Evolutionary conservation across 1,140 invertebrate genomes (phyloP), one percentile per base, ranked within the genome.

Genomic region (Pomacea maculata): DNA sequence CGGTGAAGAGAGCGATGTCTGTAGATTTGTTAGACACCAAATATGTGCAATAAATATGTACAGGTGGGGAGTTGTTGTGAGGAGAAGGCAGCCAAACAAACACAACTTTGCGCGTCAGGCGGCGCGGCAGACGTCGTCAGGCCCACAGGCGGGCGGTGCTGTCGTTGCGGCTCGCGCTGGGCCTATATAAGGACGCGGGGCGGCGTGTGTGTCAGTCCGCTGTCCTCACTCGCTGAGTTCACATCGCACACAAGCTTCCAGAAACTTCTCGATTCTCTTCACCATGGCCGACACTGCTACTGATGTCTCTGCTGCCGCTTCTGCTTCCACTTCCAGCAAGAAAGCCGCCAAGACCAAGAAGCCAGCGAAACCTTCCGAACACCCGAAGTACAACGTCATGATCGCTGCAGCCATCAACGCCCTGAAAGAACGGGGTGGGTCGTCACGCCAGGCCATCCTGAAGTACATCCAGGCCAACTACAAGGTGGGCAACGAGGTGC

Each of bases 381-480:
- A 89, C 77, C 88, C 87, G 19, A 88, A 87, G 81, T 88, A 86
- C 83, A 84, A 72, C 57, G 85, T 85, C 19, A 89, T 89, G 88
- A 85, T 89, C 25, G 63, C 54, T 4, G 83, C 84, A 34, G 88
- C 87, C 61, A 84, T 89, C 64, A 57, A 65, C 14, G 52, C 78
- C 9, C 55, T 88, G 82, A 89, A 89, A 68, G 89, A 90, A 79
- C 82, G 84, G 11, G 79, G 79, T 64, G 89, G 89, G 77, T 90
- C 91, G 3, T 89, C 88, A 15, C 84, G 89, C 80, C 86, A 88
- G 73, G 90, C 90, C 29, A 90, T 92, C 63, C 80, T 90, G 15
- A 91, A 91, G 75, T 90, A 91, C 86, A 90, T 92, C 76, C 21
- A 87, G 63, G 83, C 86, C 52, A 90, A 90, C 85, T 90, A 88